Evolutionary conservation across 2,113 vertebrate species (phyloP).

Genomic region (Xiphophorus maculatus): DNA sequence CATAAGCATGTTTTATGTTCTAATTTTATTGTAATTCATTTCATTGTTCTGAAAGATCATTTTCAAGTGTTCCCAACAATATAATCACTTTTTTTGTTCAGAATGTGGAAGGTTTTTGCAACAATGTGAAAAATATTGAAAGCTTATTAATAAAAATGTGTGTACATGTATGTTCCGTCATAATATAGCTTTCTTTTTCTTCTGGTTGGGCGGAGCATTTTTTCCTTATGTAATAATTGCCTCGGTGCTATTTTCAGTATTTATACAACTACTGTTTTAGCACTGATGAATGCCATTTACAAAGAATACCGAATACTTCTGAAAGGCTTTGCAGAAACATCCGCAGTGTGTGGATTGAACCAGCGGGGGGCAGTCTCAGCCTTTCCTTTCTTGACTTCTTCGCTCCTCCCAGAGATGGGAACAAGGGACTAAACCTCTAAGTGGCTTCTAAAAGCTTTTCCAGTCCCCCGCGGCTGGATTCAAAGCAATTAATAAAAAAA

Average conservation of each 20-base stretch:
- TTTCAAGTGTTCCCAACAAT: neutral
- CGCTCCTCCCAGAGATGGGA: neutral
- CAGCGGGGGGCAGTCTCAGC: neutral
- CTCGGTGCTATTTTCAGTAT: neutral
- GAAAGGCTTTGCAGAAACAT: neutral
- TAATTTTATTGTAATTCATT: no score
- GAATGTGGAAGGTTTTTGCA: no score
- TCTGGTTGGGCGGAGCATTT: neutral
- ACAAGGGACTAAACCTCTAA: neutral
- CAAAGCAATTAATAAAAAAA: slow-evolving; percentile 31
- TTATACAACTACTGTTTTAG: neutral
- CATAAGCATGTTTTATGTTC: no score
- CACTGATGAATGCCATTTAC: neutral
- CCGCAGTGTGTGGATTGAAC: no score
- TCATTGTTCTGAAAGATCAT: no score
- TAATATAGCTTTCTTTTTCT: neutral
- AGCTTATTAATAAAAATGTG: neutral
- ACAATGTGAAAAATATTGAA: neutral
- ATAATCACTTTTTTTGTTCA: no score
- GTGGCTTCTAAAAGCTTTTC: neutral
- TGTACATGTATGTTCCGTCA: neutral
- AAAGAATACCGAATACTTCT: neutral
- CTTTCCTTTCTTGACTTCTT: neutral
- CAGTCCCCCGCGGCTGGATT: slow-evolving; percentile 13
- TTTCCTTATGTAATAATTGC: neutral